Percentiles rank a stretch among this genome's conserved stretches.
phyloP scores from a whole-genome alignment of 2,113 vertebrate genomes.

The Tinamus guttatus region DNA sequence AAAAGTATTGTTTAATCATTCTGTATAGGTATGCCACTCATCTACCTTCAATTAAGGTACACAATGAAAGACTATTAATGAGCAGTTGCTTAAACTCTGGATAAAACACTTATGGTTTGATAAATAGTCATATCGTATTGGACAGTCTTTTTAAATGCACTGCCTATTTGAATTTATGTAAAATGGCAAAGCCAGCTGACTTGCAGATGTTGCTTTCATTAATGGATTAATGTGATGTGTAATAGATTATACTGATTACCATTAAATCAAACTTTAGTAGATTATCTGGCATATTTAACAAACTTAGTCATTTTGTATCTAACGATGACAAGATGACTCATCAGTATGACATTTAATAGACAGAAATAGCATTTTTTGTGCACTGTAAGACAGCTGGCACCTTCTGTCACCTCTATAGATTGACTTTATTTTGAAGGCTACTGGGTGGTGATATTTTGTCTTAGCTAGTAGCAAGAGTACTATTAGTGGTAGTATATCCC shows the following conservation, averaged over 20 bases:
- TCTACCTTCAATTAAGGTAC: constrained; percentile 7
- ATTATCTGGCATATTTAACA: constrained; percentile 58
- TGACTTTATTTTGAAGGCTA: background rate
- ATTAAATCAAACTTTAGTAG: constrained; percentile 44
- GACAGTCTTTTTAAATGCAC: constrained; percentile 4
- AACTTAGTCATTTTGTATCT: constrained; percentile 33
- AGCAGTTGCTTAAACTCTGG: constrained; percentile 5
- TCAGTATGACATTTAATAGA: background rate
- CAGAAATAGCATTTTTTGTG: background rate
- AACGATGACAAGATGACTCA: constrained; percentile 16
- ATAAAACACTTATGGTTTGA: background rate
- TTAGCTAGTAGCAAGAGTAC: background rate
- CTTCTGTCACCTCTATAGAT: background rate
- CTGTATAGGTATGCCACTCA: background rate
- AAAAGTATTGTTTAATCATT: background rate
- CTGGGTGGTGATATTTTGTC: background rate
- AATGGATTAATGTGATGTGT: constrained; percentile 29
- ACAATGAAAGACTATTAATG: constrained; percentile 18
- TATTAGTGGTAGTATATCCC: too few relatives aligned
- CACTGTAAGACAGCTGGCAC: background rate
- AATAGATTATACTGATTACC: background rate
- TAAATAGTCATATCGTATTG: constrained; percentile 32
- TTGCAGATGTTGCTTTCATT: constrained; percentile 33
- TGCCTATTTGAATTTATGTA: constrained; percentile 1
- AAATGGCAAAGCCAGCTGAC: background rate